These are phyloP conservation scores for Amphipyra berbera DNA, from an alignment of 2,888 invertebrate genomes.

Conservation along the genomic window DNA sequence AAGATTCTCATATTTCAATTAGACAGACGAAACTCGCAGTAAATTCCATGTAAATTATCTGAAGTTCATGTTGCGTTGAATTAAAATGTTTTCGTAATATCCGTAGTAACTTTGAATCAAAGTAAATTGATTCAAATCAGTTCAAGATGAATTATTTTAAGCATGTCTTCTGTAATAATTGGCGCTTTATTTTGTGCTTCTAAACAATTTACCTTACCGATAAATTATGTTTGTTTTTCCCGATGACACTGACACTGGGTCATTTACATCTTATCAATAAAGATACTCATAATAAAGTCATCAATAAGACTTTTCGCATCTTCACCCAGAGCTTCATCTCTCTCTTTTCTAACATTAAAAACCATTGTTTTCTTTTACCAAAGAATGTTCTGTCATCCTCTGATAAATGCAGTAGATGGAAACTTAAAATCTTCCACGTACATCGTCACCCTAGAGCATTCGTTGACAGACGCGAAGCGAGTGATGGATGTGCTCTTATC, in stretches of 20 bases:
- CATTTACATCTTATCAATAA: conserved; percentile 6
- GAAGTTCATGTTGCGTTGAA: conserved; percentile 34
- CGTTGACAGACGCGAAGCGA: conserved; percentile 69
- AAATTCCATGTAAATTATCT: conserved; percentile 52
- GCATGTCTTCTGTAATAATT: neutral
- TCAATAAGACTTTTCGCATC: neutral
- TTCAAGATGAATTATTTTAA: neutral
- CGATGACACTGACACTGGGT: conserved; percentile 3
- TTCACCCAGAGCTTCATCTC: too few relatives aligned
- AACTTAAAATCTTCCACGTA: conserved; percentile 79
- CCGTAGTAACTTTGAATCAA: neutral
- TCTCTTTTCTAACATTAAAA: neutral
- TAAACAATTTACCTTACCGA: neutral
- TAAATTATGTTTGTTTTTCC: conserved; percentile 22
- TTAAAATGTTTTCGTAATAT: conserved; percentile 10
- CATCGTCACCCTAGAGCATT: conserved; percentile 65
- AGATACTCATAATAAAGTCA: conserved; percentile 2
- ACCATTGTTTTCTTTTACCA: conserved; percentile 15
- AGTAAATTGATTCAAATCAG: neutral
- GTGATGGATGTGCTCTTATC: conserved; percentile 88
- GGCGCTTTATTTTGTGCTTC: neutral
- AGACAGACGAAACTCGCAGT: conserved; percentile 59
- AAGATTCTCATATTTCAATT: conserved; percentile 69
- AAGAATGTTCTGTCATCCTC: conserved; percentile 38
- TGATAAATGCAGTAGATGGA: conserved; percentile 55